A percentile compares a stretch with the other conserved stretches of the same genome.
Conservation (phyloP, 2,888 invertebrate genomes). For the Ferrisia virgata region DNA sequence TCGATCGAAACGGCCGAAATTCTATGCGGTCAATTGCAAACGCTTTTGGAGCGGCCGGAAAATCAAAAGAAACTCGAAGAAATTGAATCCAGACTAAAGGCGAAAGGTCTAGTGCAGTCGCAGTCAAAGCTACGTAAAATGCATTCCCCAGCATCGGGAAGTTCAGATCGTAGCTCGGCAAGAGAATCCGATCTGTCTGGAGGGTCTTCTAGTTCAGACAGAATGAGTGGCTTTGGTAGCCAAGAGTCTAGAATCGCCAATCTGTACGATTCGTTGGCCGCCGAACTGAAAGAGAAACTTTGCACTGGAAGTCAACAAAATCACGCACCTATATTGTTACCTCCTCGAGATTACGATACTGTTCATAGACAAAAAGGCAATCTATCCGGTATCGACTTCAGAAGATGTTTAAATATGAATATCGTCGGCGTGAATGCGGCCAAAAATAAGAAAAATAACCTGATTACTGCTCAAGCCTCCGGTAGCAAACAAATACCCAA, state of each 20-base stretch:
- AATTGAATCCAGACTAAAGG: slow-evolving; percentile 64
- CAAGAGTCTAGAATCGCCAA: slow-evolving; percentile 60
- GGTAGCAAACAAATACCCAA: slow-evolving; percentile 62
- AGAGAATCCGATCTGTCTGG: slow-evolving; percentile 47
- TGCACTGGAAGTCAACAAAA: slow-evolving; percentile 53
- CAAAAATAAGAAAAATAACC: slow-evolving; percentile 47
- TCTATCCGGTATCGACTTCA: slow-evolving; percentile 67
- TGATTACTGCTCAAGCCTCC: slow-evolving; percentile 71
- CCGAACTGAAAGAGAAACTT: slow-evolving; percentile 79
- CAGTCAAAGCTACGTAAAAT: slow-evolving; percentile 47
- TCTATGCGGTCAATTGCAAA: slow-evolving; percentile 78
- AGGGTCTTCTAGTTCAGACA: slow-evolving; percentile 48
- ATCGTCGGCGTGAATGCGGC: slow-evolving; percentile 61
- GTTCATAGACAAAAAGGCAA: slow-evolving; percentile 77
- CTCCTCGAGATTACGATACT: slow-evolving; percentile 92
- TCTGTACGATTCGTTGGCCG: slow-evolving; percentile 86
- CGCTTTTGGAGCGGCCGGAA: slow-evolving; percentile 75
- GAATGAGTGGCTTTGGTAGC: slow-evolving; percentile 36
- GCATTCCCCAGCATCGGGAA: slow-evolving; percentile 38
- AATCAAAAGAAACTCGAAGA: slow-evolving; percentile 81
- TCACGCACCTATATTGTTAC: slow-evolving; percentile 65
- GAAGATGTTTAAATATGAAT: slow-evolving; percentile 68
- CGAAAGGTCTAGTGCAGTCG: slow-evolving; percentile 55
- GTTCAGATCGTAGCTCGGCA: slow-evolving; percentile 43
- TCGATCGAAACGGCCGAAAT: slow-evolving; percentile 88